A percentile compares a stretch with the other conserved stretches of the same genome.
Conservation (phyloP, 2,797 vertebrate genomes). For the Semotilus atromaculatus region DNA sequence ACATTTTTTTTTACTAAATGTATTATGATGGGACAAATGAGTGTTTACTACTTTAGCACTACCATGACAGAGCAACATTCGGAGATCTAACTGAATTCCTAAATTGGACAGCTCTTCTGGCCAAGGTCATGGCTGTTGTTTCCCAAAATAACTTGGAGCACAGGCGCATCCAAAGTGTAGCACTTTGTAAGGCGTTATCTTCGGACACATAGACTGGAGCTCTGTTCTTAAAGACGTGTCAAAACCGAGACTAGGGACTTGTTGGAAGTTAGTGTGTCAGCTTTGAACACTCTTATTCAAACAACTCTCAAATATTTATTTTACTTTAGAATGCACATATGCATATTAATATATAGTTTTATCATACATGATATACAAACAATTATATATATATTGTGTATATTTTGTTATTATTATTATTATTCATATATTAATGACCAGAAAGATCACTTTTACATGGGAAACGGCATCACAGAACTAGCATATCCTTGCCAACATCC, state of each 20-base stretch:
- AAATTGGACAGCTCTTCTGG: slow-evolving; percentile 87
- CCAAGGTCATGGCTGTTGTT: slow-evolving; percentile 88
- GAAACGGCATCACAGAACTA: slow-evolving; percentile 82
- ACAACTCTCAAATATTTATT: slow-evolving; percentile 33
- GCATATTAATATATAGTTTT: neutral
- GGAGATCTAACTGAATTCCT: slow-evolving; percentile 82
- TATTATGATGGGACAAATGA: neutral
- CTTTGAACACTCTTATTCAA: slow-evolving; percentile 57
- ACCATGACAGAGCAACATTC: slow-evolving; percentile 59
- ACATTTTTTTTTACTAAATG: neutral
- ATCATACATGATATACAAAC: neutral
- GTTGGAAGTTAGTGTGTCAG: slow-evolving; percentile 71
- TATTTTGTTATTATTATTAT: neutral
- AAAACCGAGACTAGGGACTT: slow-evolving; percentile 78
- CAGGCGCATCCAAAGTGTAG: slow-evolving; percentile 80
- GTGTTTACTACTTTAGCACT: slow-evolving; percentile 47
- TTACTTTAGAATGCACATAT: neutral
- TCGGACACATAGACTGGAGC: slow-evolving; percentile 86
- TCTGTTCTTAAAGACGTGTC: slow-evolving; percentile 87
- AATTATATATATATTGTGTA: neutral
- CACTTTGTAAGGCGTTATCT: slow-evolving; percentile 93
- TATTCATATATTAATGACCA: neutral
- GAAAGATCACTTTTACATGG: neutral
- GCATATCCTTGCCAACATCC: slow-evolving; percentile 90
- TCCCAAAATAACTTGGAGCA: slow-evolving; percentile 91